Evolutionary conservation across 2,797 vertebrate genomes (phyloP).

Genomic region (Sebastiscus albofasciatus): DNA sequence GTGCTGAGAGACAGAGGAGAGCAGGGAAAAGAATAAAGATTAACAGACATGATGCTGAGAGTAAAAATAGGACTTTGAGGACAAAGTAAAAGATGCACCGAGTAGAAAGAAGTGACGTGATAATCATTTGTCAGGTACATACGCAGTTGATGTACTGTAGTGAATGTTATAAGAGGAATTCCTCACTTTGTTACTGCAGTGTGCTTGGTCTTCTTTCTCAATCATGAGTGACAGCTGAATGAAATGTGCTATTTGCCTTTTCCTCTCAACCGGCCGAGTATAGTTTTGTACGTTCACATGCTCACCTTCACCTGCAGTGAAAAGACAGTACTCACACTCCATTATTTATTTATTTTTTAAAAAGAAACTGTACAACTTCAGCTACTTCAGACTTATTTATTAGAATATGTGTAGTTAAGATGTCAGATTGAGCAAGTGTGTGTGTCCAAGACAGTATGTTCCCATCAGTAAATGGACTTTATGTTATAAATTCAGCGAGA

Average conservation of each 20-base stretch:
- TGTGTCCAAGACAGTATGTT: slow-evolving; percentile 18
- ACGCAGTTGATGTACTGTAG: not conserved
- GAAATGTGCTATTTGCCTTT: slow-evolving; percentile 7
- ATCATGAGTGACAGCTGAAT: slow-evolving; percentile 11
- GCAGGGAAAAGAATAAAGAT: not conserved
- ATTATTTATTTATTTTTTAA: not conserved
- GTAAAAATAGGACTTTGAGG: not conserved
- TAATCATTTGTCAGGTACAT: not conserved
- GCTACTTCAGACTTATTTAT: not conserved
- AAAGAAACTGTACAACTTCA: slow-evolving; percentile 4
- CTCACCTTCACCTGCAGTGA: not conserved
- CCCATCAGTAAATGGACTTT: slow-evolving; percentile 49
- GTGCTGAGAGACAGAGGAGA: not conserved
- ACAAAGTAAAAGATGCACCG: not conserved
- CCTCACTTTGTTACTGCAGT: not conserved
- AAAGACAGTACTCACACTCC: not conserved
- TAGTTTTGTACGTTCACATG: not conserved
- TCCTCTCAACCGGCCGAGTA: not conserved
- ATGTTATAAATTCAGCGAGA: slow-evolving; percentile 45
- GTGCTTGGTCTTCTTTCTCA: not conserved
- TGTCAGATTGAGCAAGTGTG: slow-evolving; percentile 4
- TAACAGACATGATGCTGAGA: not conserved
- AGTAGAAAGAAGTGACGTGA: not conserved
- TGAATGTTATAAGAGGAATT: not conserved
- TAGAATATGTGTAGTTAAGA: not conserved